Conservation (phyloP, 2,888 invertebrate species). For the Desoria tigrina region DNA sequence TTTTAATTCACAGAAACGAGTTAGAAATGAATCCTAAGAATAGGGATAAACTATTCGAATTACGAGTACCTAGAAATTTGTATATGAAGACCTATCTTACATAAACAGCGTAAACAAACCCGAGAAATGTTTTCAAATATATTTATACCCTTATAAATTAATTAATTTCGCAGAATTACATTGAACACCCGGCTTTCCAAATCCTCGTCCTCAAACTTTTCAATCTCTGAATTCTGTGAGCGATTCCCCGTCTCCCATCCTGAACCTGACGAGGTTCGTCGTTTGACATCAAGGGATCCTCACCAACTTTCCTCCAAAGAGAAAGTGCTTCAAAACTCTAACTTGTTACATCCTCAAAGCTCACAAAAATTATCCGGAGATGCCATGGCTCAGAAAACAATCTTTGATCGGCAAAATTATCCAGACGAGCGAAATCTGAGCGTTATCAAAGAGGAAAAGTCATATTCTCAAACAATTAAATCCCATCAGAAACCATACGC, state of each 20-base stretch:
- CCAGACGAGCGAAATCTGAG: constrained; percentile 15
- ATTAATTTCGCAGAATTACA: constrained; percentile 44
- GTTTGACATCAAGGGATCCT: not conserved
- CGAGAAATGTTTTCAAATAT: too few relatives aligned
- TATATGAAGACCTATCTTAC: too few relatives aligned
- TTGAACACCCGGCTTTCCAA: constrained; percentile 50
- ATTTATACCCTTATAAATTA: not conserved
- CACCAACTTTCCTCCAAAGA: not conserved
- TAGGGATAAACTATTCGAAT: too few relatives aligned
- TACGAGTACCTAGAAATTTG: too few relatives aligned
- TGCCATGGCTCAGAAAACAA: not conserved
- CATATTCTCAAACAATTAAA: not conserved
- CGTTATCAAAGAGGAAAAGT: constrained; percentile 15
- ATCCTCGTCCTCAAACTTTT: constrained; percentile 52
- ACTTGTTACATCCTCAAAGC: constrained; percentile 1
- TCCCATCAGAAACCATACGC: constrained; percentile 26
- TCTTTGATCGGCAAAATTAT: constrained; percentile 13
- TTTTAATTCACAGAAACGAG: too few relatives aligned
- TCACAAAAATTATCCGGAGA: not conserved
- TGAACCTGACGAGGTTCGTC: constrained; percentile 22
- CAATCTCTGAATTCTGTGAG: constrained; percentile 53
- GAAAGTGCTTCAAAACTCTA: constrained; percentile 15
- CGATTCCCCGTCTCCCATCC: constrained; percentile 46
- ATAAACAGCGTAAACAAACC: too few relatives aligned
- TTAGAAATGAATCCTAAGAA: too few relatives aligned